Conservation (phyloP, 2,797 vertebrate genomes). For the Sebastiscus tertius region DNA sequence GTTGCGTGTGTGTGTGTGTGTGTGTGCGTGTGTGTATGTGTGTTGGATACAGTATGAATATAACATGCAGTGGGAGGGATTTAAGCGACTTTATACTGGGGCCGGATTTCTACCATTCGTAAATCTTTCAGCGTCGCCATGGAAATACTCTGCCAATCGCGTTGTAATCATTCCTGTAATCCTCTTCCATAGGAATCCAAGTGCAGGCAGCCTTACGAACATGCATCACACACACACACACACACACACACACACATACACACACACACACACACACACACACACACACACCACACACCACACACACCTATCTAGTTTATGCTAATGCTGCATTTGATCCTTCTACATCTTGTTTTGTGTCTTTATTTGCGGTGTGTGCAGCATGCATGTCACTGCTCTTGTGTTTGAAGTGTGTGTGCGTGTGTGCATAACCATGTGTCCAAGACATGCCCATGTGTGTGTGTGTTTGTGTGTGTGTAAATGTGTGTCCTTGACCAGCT, state of each 20-base stretch:
- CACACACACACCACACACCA: background rate
- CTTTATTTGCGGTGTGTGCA: conserved; percentile 27
- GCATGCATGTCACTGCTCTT: conserved; percentile 13
- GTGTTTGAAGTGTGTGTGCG: conserved; percentile 19
- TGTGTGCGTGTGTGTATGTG: background rate
- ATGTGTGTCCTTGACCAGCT: conserved; percentile 68
- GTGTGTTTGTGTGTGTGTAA: too few species aligned
- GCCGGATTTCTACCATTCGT: conserved; percentile 5
- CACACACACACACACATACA: background rate
- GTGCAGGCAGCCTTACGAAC: conserved; percentile 12
- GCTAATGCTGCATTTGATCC: conserved; percentile 47
- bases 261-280: background rate
- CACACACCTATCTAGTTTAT: background rate
- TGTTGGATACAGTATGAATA: background rate
- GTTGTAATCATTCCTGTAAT: conserved; percentile 59
- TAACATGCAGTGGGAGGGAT: conserved; percentile 4
- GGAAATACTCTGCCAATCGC: conserved; percentile 41
- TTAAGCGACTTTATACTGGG: background rate
- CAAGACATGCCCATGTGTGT: conserved; percentile 14
- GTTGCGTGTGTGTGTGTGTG: conserved; percentile 4
- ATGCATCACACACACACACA: background rate
- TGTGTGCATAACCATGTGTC: conserved; percentile 29
- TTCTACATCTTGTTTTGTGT: conserved; percentile 11
- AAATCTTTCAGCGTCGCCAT: conserved; percentile 53
- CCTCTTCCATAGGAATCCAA: conserved; percentile 52